A percentile compares a stretch with the other conserved stretches of the same genome.
These are phyloP conservation scores for Orchesella cincta DNA, from an alignment of 1,140 invertebrate species.

Conservation along the genomic window DNA sequence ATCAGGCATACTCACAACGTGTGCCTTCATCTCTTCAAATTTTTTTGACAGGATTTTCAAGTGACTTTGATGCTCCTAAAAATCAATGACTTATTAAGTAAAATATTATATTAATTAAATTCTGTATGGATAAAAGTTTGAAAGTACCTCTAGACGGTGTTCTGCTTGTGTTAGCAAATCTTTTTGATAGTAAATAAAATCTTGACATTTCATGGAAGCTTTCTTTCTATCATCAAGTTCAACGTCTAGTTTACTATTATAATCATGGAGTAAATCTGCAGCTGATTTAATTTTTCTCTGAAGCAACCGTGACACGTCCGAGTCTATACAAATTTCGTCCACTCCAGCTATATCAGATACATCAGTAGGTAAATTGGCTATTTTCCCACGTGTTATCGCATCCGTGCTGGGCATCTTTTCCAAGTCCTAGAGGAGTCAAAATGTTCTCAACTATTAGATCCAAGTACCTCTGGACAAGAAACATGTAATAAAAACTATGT, in stretches of 20 bases:
- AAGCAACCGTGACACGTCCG: slow-evolving; percentile 42
- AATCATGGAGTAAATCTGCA: slow-evolving; percentile 78
- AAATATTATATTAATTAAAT: neutral
- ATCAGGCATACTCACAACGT: slow-evolving; percentile 89
- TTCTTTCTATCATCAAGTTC: slow-evolving; percentile 86
- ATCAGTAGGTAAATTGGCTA: slow-evolving; percentile 88
- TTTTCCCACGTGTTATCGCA: slow-evolving; percentile 85
- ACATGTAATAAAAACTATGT: neutral
- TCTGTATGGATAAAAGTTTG: too few relatives aligned
- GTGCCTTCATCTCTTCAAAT: slow-evolving; percentile 78
- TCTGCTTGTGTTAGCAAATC: slow-evolving; percentile 82
- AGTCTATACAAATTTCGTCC: slow-evolving; percentile 47
- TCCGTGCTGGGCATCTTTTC: slow-evolving; percentile 93
- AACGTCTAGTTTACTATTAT: slow-evolving; percentile 78
- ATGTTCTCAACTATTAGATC: too few relatives aligned
- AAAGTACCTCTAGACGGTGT: slow-evolving; percentile 74
- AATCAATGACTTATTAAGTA: slow-evolving; percentile 45
- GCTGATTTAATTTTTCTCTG: slow-evolving; percentile 77
- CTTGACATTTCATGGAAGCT: slow-evolving; percentile 79
- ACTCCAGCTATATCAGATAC: slow-evolving; percentile 76
- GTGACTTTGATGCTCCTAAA: slow-evolving; percentile 71
- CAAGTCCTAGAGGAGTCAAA: slow-evolving; percentile 68
- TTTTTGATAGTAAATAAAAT: slow-evolving; percentile 81
- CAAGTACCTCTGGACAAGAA: neutral
- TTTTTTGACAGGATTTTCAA: slow-evolving; percentile 40